Conservation (phyloP, 2,113 vertebrate species). For the Psittacara wagleri region DNA sequence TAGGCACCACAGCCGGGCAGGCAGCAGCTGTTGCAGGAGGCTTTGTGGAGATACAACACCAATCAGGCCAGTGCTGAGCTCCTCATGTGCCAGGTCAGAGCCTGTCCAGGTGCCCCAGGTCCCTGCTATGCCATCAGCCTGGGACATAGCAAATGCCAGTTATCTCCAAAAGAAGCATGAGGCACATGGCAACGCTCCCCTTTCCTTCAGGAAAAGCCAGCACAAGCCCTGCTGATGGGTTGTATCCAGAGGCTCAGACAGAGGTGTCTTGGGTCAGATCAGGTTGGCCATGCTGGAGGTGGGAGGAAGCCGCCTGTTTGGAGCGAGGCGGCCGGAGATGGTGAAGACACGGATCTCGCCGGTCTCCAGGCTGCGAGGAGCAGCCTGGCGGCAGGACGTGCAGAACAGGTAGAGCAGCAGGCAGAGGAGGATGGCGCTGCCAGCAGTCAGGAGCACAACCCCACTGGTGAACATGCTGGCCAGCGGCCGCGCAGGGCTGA, state of each 20-base stretch:
- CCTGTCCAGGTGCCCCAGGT: background rate
- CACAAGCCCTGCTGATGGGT: background rate
- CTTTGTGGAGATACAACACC: background rate
- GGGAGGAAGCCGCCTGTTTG: constrained; percentile 80
- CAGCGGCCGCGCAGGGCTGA: constrained; percentile 74
- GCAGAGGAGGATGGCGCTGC: constrained; percentile 80
- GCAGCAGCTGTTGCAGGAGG: background rate
- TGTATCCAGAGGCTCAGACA: background rate
- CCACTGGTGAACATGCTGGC: constrained; percentile 91
- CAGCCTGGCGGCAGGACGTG: constrained; percentile 46
- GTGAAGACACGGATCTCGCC: constrained; percentile 82
- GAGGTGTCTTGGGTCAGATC: constrained; percentile 72
- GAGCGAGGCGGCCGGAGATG: constrained; percentile 84
- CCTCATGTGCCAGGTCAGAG: background rate
- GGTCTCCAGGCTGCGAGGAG: background rate
- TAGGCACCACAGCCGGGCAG: background rate
- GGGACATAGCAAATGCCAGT: background rate
- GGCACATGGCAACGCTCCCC: fast-evolving
- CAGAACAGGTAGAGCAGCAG: constrained; percentile 81
- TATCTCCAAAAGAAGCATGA: background rate
- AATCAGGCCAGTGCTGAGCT: background rate
- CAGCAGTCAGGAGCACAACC: constrained; percentile 81
- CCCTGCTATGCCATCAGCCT: background rate
- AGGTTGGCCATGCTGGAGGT: constrained; percentile 93
- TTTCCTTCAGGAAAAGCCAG: background rate